A percentile compares a stretch with the other conserved stretches of the same genome.
Conservation (phyloP, 2,113 vertebrate genomes). For the Chunga burmeisteri region DNA sequence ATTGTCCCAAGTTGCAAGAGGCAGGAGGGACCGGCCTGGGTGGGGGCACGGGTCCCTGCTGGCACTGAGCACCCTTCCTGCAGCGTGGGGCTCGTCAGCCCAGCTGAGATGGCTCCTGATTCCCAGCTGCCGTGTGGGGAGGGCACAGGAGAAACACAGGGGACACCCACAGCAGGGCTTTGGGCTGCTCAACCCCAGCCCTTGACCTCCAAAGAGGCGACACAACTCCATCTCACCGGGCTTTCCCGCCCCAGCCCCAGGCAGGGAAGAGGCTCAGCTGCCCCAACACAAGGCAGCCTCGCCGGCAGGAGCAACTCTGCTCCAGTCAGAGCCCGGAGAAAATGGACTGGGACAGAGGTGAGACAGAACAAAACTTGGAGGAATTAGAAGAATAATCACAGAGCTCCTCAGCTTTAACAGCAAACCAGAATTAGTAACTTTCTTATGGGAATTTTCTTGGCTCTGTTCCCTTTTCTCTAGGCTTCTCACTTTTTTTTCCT, state of each 20-base stretch:
- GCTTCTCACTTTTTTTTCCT: not conserved
- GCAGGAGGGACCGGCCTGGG: not conserved
- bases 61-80: not conserved
- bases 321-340: not conserved
- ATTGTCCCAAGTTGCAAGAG: not conserved
- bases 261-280: not conserved
- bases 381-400: not conserved
- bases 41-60: fast-evolving
- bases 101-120: not conserved
- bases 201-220: not conserved
- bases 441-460: not conserved
- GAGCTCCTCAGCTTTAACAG: not conserved
- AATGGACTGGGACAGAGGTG: not conserved
- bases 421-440: not conserved
- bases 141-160: not conserved
- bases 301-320: not conserved
- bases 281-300: not conserved
- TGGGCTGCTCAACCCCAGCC: not conserved
- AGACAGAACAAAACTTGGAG: not conserved
- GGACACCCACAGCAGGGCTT: not conserved
- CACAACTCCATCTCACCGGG: not conserved
- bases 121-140: not conserved
- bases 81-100: not conserved
- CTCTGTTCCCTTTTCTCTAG: not conserved
- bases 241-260: not conserved